Percentiles rank a stretch among this genome's conserved stretches.
Evolutionary conservation across 1,140 invertebrate species (phyloP).

Genomic region (Andricus grossulariae): DNA sequence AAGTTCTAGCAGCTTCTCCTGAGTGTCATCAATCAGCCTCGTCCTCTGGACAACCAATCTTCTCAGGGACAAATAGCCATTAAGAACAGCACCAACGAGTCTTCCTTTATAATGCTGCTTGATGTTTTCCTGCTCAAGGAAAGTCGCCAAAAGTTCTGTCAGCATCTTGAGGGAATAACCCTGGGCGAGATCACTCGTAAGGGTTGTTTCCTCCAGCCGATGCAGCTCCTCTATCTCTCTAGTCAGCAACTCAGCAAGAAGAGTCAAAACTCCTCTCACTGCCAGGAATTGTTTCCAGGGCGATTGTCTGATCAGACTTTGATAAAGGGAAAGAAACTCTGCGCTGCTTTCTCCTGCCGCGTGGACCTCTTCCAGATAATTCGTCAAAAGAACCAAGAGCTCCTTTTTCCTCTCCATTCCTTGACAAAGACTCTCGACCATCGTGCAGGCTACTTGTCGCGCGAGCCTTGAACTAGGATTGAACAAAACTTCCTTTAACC

Average conservation of each 20-base stretch:
- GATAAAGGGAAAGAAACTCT: conserved; percentile 93
- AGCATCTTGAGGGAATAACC: conserved; percentile 92
- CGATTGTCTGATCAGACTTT: conserved; percentile 87
- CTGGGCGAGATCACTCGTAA: conserved; percentile 95
- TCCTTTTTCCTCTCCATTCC: conserved; percentile 83
- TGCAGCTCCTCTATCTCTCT: conserved; percentile 91
- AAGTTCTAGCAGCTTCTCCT: conserved; percentile 95
- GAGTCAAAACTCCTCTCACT: conserved; percentile 88
- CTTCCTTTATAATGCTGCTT: conserved; percentile 93
- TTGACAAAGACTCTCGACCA: conserved; percentile 89
- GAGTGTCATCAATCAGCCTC: conserved; percentile 95
- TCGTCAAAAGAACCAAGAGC: conserved; percentile 90
- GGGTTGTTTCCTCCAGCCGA: conserved; percentile 90
- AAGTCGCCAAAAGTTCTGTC: conserved; percentile 90
- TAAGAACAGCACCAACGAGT: conserved; percentile 91
- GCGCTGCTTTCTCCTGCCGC: conserved; percentile 91
- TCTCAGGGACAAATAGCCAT: conserved; percentile 94
- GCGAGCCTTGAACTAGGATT: conserved; percentile 92
- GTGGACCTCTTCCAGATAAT: conserved; percentile 90
- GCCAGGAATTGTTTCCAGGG: conserved; percentile 97
- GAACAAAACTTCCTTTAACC: conserved; percentile 93
- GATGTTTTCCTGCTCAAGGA: conserved; percentile 88
- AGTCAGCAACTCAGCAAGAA: conserved; percentile 90
- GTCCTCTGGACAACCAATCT: conserved; percentile 96
- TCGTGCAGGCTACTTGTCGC: conserved; percentile 90